A percentile compares a stretch with the other conserved stretches of the same genome.
These are phyloP conservation scores for Polypedilum vanderplanki DNA, from an alignment of 1,140 invertebrate genomes.

Conservation along the genomic window DNA sequence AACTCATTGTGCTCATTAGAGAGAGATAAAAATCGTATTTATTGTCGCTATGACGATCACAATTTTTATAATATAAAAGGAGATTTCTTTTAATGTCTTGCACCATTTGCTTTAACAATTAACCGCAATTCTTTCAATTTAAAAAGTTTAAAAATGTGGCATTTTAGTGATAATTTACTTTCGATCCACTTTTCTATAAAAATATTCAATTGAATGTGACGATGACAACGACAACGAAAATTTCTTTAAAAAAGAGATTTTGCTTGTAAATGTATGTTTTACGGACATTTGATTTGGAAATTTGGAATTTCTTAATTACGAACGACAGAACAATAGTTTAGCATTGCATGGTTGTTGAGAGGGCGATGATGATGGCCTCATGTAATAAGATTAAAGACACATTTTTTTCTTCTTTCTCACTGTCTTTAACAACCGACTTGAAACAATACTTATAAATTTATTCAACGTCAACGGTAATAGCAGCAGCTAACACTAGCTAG, in stretches of 20 bases:
- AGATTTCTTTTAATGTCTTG: neutral
- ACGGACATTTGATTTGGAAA: neutral
- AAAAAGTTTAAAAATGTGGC: neutral
- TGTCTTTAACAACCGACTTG: neutral
- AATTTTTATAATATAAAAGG: neutral
- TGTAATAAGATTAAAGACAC: neutral
- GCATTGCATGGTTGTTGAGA: neutral
- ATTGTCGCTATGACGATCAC: no score
- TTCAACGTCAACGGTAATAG: neutral
- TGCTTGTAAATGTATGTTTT: neutral
- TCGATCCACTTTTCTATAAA: neutral
- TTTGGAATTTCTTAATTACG: neutral
- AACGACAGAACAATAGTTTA: neutral
- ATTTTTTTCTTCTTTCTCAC: neutral
- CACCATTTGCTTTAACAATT: neutral
- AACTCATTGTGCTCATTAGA: no score
- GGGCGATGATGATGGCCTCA: neutral
- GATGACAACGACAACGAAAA: neutral
- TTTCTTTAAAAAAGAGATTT: neutral
- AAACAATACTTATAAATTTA: conserved; percentile 7
- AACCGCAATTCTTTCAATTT: neutral
- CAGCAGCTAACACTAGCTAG: neutral
- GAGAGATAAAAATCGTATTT: no score
- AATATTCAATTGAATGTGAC: neutral
- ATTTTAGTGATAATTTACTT: neutral